Evolutionary conservation across 2,113 vertebrate genomes (phyloP).

Genomic region (Silurus asotus): DNA sequence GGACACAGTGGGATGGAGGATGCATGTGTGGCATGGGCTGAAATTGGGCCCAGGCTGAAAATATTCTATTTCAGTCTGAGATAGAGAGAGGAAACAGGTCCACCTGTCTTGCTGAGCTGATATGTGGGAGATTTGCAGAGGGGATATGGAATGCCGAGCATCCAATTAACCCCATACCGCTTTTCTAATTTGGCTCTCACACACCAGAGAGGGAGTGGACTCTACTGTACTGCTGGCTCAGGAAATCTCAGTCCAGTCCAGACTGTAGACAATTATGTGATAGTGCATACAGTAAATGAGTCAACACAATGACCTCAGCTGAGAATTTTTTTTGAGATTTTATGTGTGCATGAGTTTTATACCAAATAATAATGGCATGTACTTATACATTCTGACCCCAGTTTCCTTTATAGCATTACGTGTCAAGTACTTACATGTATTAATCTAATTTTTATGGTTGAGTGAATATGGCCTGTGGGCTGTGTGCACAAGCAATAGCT

Average conservation of each 20-base stretch:
- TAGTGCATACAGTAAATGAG: not conserved
- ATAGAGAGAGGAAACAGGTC: slow-evolving; percentile 49
- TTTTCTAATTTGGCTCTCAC: slow-evolving; percentile 61
- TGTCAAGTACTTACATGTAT: not conserved
- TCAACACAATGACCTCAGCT: slow-evolving; percentile 5
- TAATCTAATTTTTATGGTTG: not conserved
- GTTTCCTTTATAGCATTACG: not conserved
- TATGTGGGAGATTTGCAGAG: slow-evolving; percentile 32
- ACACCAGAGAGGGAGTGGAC: slow-evolving; percentile 38
- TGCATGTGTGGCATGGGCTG: slow-evolving; percentile 21
- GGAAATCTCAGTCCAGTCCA: slow-evolving; percentile 5
- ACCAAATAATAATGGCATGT: not conserved
- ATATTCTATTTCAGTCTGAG: slow-evolving; percentile 53
- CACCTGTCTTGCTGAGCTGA: slow-evolving; percentile 40
- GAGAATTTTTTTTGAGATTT: not conserved
- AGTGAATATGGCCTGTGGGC: not conserved
- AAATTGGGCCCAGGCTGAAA: slow-evolving; percentile 41
- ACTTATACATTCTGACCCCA: not conserved
- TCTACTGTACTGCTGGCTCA: slow-evolving; percentile 26
- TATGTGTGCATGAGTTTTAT: not conserved
- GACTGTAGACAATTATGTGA: not conserved
- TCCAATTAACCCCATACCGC: slow-evolving; percentile 56
- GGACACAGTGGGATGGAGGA: slow-evolving; percentile 47
- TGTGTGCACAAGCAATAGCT: not conserved
- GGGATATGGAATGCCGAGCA: slow-evolving; percentile 43